Percentiles rank a stretch among this genome's conserved stretches.
Evolutionary conservation across 2,888 invertebrate genomes (phyloP).

Genomic region (Stomorhina lunata): DNA sequence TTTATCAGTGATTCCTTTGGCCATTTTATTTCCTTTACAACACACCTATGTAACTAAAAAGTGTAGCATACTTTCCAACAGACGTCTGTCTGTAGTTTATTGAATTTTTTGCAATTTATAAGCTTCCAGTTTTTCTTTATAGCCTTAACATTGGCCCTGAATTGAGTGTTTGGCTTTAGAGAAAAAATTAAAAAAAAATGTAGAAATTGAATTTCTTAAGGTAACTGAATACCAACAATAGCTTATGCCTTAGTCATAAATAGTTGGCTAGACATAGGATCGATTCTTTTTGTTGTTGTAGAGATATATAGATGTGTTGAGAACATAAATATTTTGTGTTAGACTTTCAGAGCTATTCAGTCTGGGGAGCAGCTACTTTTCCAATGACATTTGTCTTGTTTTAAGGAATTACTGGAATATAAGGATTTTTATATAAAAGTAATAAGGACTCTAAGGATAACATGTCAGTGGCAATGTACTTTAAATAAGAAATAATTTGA

Average conservation of each 20-base stretch:
- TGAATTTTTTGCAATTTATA: slow-evolving; percentile 57
- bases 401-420: slow-evolving; percentile 9
- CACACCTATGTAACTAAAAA: too few species aligned
- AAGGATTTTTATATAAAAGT: background rate
- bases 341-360: background rate
- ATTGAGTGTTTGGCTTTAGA: background rate
- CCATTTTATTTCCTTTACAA: background rate
- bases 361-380: background rate
- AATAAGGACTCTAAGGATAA: background rate
- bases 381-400: background rate
- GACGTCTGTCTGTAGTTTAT: slow-evolving; percentile 53
- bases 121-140: background rate
- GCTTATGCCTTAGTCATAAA: slow-evolving; percentile 38
- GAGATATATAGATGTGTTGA: background rate
- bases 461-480: background rate
- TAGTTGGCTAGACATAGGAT: slow-evolving; percentile 19
- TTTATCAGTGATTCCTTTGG: background rate
- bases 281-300: background rate
- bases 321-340: background rate
- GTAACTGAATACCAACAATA: background rate
- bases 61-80: slow-evolving; percentile 46
- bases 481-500: background rate
- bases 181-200: background rate
- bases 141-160: slow-evolving; percentile 17
- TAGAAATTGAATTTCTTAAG: slow-evolving; percentile 1